These are phyloP conservation scores for Heliopora coerulea DNA, from an alignment of 92 coral and sea anemone genomes.

Conservation along the genomic window DNA sequence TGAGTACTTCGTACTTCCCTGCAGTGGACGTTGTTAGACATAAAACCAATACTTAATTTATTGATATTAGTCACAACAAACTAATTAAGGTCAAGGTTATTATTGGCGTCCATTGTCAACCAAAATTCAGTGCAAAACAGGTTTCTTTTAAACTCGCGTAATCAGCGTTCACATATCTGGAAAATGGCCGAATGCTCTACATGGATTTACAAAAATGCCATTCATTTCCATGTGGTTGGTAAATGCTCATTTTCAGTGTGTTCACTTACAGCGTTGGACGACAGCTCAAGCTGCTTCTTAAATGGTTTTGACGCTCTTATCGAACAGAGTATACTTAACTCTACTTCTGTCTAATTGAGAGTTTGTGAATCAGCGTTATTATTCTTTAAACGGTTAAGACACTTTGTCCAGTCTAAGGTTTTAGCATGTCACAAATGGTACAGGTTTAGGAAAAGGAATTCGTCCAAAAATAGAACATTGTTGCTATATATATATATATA, in stretches of 20 bases:
- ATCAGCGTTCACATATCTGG: no score
- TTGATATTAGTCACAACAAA: slow-evolving; percentile 3
- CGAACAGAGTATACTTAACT: slow-evolving; percentile 5
- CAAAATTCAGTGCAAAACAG: neutral
- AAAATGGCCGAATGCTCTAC: no score
- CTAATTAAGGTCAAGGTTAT: slow-evolving; percentile 37
- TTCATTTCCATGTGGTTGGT: neutral
- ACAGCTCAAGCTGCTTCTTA: neutral
- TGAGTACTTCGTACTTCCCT: no score
- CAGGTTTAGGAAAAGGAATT: neutral
- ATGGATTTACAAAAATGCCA: neutral
- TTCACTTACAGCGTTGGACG: neutral
- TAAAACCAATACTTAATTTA: slow-evolving; percentile 14
- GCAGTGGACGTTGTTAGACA: neutral
- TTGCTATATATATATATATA: neutral
- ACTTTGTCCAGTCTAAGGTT: neutral
- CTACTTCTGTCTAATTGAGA: neutral
- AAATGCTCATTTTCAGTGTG: neutral
- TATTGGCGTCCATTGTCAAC: neutral
- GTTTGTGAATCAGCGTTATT: neutral
- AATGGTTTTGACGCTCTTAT: neutral
- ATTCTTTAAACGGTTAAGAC: slow-evolving; percentile 9
- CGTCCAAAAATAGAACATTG: neutral
- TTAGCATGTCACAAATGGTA: neutral
- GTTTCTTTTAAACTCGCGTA: no score